A percentile compares a stretch with the other conserved stretches of the same genome.
phyloP scores from a whole-genome alignment of 2,797 vertebrate genomes.

The Rhadinocentrus ornatus region DNA sequence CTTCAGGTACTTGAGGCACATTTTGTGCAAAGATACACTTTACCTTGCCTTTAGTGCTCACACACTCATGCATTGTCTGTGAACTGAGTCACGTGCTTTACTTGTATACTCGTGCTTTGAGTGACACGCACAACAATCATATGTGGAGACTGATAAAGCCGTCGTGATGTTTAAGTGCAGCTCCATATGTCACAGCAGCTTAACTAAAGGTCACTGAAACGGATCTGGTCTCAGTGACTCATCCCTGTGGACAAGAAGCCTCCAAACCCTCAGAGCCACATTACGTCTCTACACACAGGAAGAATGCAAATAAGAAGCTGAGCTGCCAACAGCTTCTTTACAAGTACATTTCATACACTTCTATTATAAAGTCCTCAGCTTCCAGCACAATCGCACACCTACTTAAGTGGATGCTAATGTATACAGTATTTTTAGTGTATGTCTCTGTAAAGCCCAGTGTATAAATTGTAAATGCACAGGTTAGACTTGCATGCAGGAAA shows the following conservation, averaged over 20 bases:
- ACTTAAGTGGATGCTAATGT: constrained; percentile 74
- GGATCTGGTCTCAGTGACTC: constrained; percentile 69
- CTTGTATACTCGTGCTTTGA: constrained; percentile 9
- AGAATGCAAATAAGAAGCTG: constrained; percentile 53
- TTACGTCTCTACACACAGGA: constrained; percentile 32
- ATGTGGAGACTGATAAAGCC: constrained; percentile 54
- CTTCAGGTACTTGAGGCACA: constrained; percentile 61
- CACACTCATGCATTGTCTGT: constrained; percentile 24
- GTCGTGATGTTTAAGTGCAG: constrained; percentile 63
- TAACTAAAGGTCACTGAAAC: constrained; percentile 75
- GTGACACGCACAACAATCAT: constrained; percentile 31
- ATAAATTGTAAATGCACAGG: constrained; percentile 65
- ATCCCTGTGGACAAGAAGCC: constrained; percentile 66
- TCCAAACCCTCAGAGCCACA: constrained; percentile 53
- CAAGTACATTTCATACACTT: constrained; percentile 51
- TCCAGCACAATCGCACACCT: constrained; percentile 54
- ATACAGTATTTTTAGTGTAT: constrained; percentile 56
- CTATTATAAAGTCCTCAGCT: constrained; percentile 45
- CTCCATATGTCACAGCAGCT: constrained; percentile 68
- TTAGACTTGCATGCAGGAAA: constrained; percentile 66
- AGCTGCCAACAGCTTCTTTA: constrained; percentile 45
- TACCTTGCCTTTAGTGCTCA: constrained; percentile 29
- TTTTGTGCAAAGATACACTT: constrained; percentile 56
- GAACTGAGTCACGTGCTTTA: constrained; percentile 18
- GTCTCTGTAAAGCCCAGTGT: constrained; percentile 53